Evolutionary conservation across 1,140 invertebrate genomes (phyloP).

Genomic region (Fopius arisanus): DNA sequence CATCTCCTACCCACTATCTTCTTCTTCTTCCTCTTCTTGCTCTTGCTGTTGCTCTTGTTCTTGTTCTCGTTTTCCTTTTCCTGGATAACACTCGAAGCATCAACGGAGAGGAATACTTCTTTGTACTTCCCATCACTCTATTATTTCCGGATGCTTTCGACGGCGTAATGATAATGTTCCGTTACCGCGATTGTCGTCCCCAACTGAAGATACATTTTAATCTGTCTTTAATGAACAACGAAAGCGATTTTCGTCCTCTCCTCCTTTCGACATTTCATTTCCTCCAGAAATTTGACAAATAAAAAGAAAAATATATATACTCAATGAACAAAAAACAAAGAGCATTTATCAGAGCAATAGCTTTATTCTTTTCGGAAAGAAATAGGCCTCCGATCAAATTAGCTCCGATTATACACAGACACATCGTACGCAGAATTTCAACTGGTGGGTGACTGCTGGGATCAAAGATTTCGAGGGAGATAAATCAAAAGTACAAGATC

Average conservation of each 20-base stretch:
- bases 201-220: no score
- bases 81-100: background rate
- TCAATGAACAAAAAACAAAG: background rate
- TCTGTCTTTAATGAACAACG: background rate
- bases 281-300: background rate
- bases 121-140: conserved; percentile 10
- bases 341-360: background rate
- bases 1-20: no score
- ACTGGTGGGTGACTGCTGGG: background rate
- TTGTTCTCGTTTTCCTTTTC: background rate
- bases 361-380: background rate
- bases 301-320: background rate
- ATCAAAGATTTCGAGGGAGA: conserved; percentile 6
- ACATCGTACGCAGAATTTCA: background rate
- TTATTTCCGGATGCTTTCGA: conserved; percentile 34
- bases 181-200: conserved; percentile 22
- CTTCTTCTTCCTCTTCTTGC: conserved; percentile 10
- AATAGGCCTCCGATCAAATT: conserved; percentile 6
- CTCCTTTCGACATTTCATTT: background rate
- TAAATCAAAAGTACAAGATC: conserved; percentile 7
- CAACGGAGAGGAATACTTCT: conserved; percentile 5
- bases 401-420: conserved; percentile 10
- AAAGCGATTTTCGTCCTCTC: background rate
- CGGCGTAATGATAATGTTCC: conserved; percentile 33
- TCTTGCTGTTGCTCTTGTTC: background rate